phyloP scores from a whole-genome alignment of 2,888 invertebrate genomes.

The Spisula solida region DNA sequence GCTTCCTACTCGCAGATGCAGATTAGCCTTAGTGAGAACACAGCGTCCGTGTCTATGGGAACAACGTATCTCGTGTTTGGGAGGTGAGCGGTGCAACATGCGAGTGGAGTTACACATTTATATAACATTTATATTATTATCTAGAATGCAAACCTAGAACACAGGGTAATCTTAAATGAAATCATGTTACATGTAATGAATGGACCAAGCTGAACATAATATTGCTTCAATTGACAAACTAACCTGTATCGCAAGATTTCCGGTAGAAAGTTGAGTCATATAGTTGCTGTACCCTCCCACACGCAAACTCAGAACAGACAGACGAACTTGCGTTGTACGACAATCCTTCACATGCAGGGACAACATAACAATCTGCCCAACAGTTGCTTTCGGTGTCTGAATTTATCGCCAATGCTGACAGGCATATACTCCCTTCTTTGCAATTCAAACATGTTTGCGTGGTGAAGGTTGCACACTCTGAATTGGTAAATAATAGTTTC shows the following conservation, averaged over 20 bases:
- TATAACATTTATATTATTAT: too few relatives aligned
- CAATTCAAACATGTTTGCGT: slow-evolving; percentile 41
- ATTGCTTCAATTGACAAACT: not conserved
- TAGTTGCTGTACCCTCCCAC: slow-evolving; percentile 9
- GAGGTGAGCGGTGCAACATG: too few relatives aligned
- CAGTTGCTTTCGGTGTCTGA: not conserved
- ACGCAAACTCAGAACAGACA: slow-evolving; percentile 18
- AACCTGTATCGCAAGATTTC: slow-evolving; percentile 33
- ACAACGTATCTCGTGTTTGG: too few relatives aligned
- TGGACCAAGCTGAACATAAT: too few relatives aligned
- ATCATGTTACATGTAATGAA: too few relatives aligned
- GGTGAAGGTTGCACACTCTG: not conserved
- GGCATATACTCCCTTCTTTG: slow-evolving; percentile 20
- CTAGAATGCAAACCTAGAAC: too few relatives aligned
- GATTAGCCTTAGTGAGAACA: too few relatives aligned
- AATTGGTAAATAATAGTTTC: not conserved
- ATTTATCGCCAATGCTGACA: not conserved
- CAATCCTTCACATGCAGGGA: slow-evolving; percentile 1
- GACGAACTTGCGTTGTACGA: not conserved
- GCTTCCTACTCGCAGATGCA: too few relatives aligned
- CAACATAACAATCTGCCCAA: not conserved
- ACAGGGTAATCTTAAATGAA: too few relatives aligned
- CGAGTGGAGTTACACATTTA: too few relatives aligned
- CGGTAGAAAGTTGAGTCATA: slow-evolving; percentile 31
- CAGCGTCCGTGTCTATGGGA: too few relatives aligned